Conservation (phyloP, 2,888 invertebrate species). For the Drosophila merina region DNA sequence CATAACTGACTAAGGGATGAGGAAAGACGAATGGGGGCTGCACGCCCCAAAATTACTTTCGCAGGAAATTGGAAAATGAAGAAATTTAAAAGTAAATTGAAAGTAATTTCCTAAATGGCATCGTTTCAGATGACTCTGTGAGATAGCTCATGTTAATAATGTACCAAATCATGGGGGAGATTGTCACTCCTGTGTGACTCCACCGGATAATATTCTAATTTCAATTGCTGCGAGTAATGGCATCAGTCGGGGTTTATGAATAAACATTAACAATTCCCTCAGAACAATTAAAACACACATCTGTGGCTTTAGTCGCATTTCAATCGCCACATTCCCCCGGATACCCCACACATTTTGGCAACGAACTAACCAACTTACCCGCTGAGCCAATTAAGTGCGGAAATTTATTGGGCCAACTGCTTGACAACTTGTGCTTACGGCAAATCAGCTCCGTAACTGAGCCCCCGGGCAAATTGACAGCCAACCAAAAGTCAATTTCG, state of each 20-base stretch:
- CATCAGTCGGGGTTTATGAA: too few species aligned
- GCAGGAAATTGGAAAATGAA: conserved; percentile 53
- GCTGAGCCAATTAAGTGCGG: conserved; percentile 54
- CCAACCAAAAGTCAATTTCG: conserved; percentile 77
- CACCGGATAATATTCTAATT: background rate
- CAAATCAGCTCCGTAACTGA: conserved; percentile 48
- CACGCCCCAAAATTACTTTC: conserved; percentile 44
- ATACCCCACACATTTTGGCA: background rate
- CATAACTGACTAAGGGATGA: conserved; percentile 22
- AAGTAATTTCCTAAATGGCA: conserved; percentile 57
- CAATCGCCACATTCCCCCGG: background rate
- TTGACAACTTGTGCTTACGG: conserved; percentile 60
- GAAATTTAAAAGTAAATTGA: conserved; percentile 51
- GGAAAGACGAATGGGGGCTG: conserved; percentile 26
- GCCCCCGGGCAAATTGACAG: conserved; percentile 62
- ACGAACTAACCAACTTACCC: conserved; percentile 19
- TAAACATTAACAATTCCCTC: too few species aligned
- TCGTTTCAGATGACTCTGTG: conserved; percentile 47
- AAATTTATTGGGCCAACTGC: conserved; percentile 57
- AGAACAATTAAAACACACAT: background rate
- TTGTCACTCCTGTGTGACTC: background rate
- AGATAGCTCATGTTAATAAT: conserved; percentile 39
- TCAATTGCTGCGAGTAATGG: conserved; percentile 4
- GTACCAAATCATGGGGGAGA: conserved; percentile 11
- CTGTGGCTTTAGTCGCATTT: background rate